Evolutionary conservation across 53 echinoderm and acorn worm genomes (phyloP), one percentile per base, ranked within the genome.

Genomic region (Patiria pectinifera): DNA sequence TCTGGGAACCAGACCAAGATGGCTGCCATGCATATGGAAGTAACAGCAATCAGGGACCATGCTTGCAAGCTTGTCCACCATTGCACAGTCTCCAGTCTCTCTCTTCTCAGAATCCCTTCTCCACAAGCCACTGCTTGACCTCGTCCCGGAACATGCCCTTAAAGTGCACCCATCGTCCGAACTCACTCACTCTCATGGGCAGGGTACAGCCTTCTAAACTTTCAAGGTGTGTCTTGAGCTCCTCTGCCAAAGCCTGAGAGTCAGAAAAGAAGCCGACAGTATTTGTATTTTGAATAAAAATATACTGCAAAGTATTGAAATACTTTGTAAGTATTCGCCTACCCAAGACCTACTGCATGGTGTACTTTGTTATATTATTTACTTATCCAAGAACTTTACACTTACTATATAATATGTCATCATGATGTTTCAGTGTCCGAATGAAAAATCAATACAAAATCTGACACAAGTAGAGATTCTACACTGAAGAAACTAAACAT

Each of bases 121-220:
- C 87, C 19, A 71, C 47, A 21, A 98, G 76, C 93, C 95, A 98
- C 6, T 93, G 53, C 66, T 81, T 97, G 3, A 86, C 89, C 92
- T 91, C 91, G 16, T 98, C 87, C 43, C 91, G 85, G 92, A 85
- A 95, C 45, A 95, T 87, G 78, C 99, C 99, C 86, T 97, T 98
- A 78, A 86, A 98, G 9, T 80, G 76, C 24, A 98, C 91, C 87
- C 86, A 82, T 87, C 63, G 92, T 2, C 95, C 69, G n/a, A 92
- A 85, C 86, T 98, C 99, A 79, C 97, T 94, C 71, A 98, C 94
- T 24, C 88, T 88, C 87, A 94, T 91, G 24, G 93, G 94, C 25
- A 97, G 89, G 26, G 24, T 63, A n/a, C 60, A 23, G 46, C 96
- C 97, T 14, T 82, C 69, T 10, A 84, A 45, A 12, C 76, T 78